phyloP scores from a whole-genome alignment of 1,140 invertebrate genomes.

The Hyles euphorbiae region DNA sequence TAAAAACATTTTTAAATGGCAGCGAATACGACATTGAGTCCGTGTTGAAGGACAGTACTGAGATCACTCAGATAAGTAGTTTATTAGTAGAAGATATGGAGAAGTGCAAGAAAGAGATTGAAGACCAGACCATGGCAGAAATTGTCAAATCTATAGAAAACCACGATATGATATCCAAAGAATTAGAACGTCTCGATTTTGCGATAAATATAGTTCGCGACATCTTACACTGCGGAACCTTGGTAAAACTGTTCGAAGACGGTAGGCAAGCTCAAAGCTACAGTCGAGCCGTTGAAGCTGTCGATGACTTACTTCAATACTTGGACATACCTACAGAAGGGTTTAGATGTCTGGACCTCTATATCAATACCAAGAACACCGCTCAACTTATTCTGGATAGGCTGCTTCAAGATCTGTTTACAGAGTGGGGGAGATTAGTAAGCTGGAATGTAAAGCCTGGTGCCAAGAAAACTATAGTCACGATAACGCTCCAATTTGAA shows the following conservation, averaged over 20 bases:
- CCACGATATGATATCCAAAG: constrained; percentile 71
- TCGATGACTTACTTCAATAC: constrained; percentile 68
- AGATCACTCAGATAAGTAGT: constrained; percentile 68
- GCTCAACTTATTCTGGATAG: constrained; percentile 54
- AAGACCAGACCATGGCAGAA: constrained; percentile 76
- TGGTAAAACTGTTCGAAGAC: constrained; percentile 69
- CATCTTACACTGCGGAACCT: constrained; percentile 73
- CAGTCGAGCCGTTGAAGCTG: constrained; percentile 65
- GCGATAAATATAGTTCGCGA: constrained; percentile 72
- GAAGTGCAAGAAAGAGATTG: constrained; percentile 71
- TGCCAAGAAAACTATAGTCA: constrained; percentile 41
- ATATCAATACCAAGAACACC: constrained; percentile 60
- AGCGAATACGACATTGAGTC: constrained; percentile 75
- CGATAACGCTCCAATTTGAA: constrained; percentile 52
- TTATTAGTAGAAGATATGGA: constrained; percentile 70
- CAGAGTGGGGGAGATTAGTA: constrained; percentile 71
- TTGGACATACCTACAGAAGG: constrained; percentile 69
- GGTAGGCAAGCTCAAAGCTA: constrained; percentile 63
- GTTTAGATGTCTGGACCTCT: constrained; percentile 73
- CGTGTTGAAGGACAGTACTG: constrained; percentile 70
- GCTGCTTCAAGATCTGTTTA: constrained; percentile 62
- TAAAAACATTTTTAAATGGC: constrained; percentile 73
- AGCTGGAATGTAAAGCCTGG: constrained; percentile 31
- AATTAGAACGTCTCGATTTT: constrained; percentile 73
- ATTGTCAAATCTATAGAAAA: constrained; percentile 75